A percentile compares a stretch with the other conserved stretches of the same genome.
Evolutionary conservation across 2,113 vertebrate genomes (phyloP).

Genomic region (Corydoras sp.): DNA sequence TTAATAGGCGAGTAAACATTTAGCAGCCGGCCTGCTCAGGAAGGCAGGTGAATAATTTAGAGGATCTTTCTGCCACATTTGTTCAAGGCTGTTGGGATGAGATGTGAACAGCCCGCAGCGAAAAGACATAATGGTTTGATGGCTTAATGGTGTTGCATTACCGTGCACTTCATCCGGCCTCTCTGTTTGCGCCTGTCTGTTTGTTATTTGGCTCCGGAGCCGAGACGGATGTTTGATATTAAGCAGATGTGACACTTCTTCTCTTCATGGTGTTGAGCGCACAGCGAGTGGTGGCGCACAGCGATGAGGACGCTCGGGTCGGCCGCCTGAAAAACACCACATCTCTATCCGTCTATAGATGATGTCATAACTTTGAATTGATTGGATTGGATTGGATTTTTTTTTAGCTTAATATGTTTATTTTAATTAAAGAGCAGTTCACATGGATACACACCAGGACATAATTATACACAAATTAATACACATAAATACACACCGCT

Average conservation of each 20-base stretch:
- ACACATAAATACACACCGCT: too few relatives aligned
- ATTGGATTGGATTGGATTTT: too few relatives aligned
- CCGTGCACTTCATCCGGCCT: constrained; percentile 3
- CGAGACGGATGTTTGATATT: constrained; percentile 9
- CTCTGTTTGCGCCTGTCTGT: constrained; percentile 29
- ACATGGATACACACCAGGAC: too few relatives aligned
- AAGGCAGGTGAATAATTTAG: constrained; percentile 43
- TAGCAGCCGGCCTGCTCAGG: constrained; percentile 34
- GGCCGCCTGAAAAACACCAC: too few relatives aligned
- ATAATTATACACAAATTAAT: too few relatives aligned
- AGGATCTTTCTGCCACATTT: constrained; percentile 5
- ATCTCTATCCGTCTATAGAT: too few relatives aligned
- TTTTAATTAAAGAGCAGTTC: too few relatives aligned
- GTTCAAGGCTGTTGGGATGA: constrained; percentile 17
- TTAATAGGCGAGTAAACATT: constrained; percentile 52
- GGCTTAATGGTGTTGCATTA: constrained; percentile 26
- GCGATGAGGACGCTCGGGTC: too few relatives aligned
- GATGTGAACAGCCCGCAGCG: constrained; percentile 15
- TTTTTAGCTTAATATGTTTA: too few relatives aligned
- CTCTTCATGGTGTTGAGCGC: background rate
- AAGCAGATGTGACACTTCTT: constrained; percentile 23
- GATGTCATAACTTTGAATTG: too few relatives aligned
- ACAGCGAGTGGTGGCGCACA: too few relatives aligned
- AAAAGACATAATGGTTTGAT: constrained; percentile 20
- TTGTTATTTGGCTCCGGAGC: constrained; percentile 16